A percentile compares a stretch with the other conserved stretches of the same genome.
Conservation (phyloP, 2,797 vertebrate species). For the Hoplostethus atlanticus region DNA sequence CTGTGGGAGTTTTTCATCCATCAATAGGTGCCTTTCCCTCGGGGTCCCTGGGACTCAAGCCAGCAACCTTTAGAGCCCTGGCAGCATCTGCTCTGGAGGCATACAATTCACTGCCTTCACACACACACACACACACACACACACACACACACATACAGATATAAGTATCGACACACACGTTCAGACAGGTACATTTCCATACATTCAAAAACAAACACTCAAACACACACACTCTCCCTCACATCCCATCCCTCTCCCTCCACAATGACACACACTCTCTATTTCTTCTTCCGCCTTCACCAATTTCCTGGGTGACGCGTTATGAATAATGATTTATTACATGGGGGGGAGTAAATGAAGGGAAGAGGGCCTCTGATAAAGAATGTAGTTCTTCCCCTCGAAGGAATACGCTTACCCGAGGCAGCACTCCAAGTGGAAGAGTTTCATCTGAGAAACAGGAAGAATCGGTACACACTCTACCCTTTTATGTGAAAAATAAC, state of each 20-base stretch:
- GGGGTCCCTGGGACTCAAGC: slow-evolving; percentile 72
- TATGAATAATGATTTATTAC: slow-evolving; percentile 71
- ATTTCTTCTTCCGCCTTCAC: slow-evolving; percentile 29
- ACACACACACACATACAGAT: slow-evolving; percentile 3
- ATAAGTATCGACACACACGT: neutral
- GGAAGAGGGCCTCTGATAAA: slow-evolving; percentile 37
- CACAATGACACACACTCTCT: slow-evolving; percentile 17
- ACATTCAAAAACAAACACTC: slow-evolving; percentile 4
- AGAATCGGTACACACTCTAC: slow-evolving; percentile 12
- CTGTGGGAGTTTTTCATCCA: slow-evolving; percentile 78
- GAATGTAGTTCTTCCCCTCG: slow-evolving; percentile 32
- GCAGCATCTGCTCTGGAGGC: slow-evolving; percentile 49
- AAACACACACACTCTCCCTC: slow-evolving; percentile 3
- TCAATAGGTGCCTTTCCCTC: slow-evolving; percentile 81
- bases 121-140: slow-evolving; percentile 8
- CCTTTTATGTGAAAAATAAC: slow-evolving; percentile 21
- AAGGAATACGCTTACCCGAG: slow-evolving; percentile 47
- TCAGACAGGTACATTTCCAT: slow-evolving; percentile 10
- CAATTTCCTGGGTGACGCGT: slow-evolving; percentile 65
- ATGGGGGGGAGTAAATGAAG: neutral
- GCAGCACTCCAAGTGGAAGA: slow-evolving; percentile 11
- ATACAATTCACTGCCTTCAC: slow-evolving; percentile 28
- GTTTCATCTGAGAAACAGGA: slow-evolving; percentile 36
- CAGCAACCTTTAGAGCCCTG: slow-evolving; percentile 67
- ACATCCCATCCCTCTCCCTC: neutral